These are phyloP conservation scores for Stegostoma tigrinum DNA, from an alignment of 2,113 vertebrate species.

Conservation along the genomic window DNA sequence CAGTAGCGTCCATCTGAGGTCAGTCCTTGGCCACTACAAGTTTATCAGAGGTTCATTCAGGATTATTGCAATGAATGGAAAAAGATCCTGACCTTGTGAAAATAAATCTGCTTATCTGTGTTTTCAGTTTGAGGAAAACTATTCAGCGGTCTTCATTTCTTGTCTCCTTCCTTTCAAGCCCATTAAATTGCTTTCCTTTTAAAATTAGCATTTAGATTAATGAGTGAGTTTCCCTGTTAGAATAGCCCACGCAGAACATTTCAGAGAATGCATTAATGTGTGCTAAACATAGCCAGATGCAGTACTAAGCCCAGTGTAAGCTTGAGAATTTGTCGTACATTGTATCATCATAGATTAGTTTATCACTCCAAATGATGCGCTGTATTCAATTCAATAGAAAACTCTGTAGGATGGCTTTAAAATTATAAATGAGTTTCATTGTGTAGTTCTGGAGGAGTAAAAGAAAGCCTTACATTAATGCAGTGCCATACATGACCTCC, in stretches of 20 bases:
- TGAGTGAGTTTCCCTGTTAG: neutral
- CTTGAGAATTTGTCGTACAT: neutral
- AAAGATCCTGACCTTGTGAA: neutral
- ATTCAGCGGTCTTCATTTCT: neutral
- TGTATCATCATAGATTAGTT: neutral
- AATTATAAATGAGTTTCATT: neutral
- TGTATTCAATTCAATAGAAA: neutral
- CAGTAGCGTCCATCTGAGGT: neutral
- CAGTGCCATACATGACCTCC: neutral
- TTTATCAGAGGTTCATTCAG: neutral
- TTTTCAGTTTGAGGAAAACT: neutral
- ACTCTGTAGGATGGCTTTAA: neutral
- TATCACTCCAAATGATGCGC: neutral
- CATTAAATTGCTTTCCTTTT: neutral
- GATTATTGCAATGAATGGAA: neutral
- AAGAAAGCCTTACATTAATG: neutral
- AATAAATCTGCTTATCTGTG: neutral
- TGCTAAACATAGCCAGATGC: constrained; percentile 6
- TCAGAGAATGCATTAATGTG: neutral
- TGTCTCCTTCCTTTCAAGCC: neutral
- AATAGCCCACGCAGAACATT: neutral
- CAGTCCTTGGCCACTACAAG: neutral
- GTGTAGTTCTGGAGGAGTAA: neutral
- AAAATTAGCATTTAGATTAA: constrained; percentile 25
- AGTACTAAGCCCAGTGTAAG: neutral